Evolutionary conservation across 1,140 invertebrate species (phyloP), one percentile per base, ranked within the genome.

Genomic region (Heliothis subflexa): DNA sequence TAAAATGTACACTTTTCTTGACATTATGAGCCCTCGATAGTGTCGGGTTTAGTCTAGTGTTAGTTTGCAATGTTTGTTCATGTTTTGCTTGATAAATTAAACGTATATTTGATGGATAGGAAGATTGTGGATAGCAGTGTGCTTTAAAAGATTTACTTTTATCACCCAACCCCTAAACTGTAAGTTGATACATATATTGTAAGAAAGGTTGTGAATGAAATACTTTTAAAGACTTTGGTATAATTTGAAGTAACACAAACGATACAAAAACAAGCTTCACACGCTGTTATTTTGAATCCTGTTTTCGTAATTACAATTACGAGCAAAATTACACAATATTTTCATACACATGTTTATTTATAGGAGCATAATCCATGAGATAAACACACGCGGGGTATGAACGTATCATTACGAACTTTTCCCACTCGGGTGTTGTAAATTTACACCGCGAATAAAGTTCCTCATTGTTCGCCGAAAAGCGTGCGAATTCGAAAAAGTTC

Each of bases 371-470:
- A 28, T 18, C 55, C 21, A 28, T 7, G 33, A 50, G 18, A 68
- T 49, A 68, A 52, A 52, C 47, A 52, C 21, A 68, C 33, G 14
- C 47, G 12, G 47, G 50, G 13, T 25, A 68, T 68, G 18, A 25
- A 13, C 64, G 64, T 21, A 52, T 68, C 64, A 52, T 68, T 52
- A 68, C 45, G 16, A 68, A 68, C 45, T 68, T 68, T 68, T 50
- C 45, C 64, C 64, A 68, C 64, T 13, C 14, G 62, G 21, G 64
- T 28, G 45, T 21, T 68, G 64, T 68, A 68, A 68, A 68, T 68
- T 68, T 45, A 68, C 64, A 68, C 64, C 47, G 12, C 64, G 64
- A 68, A 66, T 28, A 28, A 52, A 68, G 49, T 50, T 68, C 12
- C 47, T 45, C 47, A 68, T 49, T 52, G 64, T 52, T 68, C 16